These are phyloP conservation scores for Scelioninae gen. 2 DNA, from an alignment of 2,888 invertebrate species.

Conservation along the genomic window DNA sequence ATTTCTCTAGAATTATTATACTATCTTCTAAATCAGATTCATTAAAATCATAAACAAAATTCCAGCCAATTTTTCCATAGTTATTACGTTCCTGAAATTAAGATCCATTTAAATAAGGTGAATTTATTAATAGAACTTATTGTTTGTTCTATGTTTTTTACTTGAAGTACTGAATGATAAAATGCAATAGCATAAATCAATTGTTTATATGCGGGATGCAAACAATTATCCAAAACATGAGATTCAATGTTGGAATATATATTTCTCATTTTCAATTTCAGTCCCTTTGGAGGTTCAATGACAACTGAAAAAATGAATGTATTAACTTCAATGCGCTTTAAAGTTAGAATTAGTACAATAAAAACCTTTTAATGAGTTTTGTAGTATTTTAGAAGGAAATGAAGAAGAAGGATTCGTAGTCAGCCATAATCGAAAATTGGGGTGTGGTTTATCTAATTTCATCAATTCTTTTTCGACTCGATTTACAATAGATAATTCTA, in stretches of 20 bases:
- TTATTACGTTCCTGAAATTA: slow-evolving; percentile 88
- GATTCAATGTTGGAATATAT: slow-evolving; percentile 90
- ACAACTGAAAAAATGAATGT: slow-evolving; percentile 85
- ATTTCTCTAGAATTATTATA: slow-evolving; percentile 88
- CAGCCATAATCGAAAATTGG: slow-evolving; percentile 93
- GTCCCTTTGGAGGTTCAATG: slow-evolving; percentile 93
- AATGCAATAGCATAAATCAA: slow-evolving; percentile 92
- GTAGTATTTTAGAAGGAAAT: slow-evolving; percentile 93
- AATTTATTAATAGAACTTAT: slow-evolving; percentile 2
- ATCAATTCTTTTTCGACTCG: slow-evolving; percentile 90
- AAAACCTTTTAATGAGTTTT: slow-evolving; percentile 87
- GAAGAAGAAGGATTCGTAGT: slow-evolving; percentile 91
- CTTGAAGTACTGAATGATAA: slow-evolving; percentile 94
- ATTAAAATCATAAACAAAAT: slow-evolving; percentile 94
- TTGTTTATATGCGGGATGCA: slow-evolving; percentile 85
- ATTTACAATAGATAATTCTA: slow-evolving; percentile 86
- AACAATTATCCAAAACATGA: slow-evolving; percentile 84
- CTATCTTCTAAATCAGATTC: slow-evolving; percentile 94
- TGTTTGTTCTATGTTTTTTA: slow-evolving; percentile 67
- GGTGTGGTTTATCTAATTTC: slow-evolving; percentile 87
- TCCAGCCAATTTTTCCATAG: slow-evolving; percentile 96
- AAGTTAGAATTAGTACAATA: too few relatives aligned
- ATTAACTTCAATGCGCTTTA: neutral
- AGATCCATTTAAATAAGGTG: neutral
- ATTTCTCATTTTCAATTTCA: slow-evolving; percentile 90